A percentile compares a stretch with the other conserved stretches of the same genome.
phyloP scores from a whole-genome alignment of 2,888 invertebrate genomes.

The Xanthia togata region DNA sequence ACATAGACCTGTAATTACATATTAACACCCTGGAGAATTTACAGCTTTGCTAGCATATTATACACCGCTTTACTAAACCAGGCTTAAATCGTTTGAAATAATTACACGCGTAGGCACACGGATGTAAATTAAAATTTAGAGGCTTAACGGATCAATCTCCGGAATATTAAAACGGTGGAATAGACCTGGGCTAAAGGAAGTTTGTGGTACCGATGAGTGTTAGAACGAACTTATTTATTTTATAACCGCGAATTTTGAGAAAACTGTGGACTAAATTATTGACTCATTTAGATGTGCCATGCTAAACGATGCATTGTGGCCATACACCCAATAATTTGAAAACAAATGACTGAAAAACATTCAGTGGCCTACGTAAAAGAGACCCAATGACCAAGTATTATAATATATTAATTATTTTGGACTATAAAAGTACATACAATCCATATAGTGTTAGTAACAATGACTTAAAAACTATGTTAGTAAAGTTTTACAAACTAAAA shows the following conservation, averaged over 20 bases:
- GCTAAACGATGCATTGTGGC: not conserved
- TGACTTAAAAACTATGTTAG: too few relatives aligned
- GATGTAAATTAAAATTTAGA: constrained; percentile 69
- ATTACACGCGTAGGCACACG: constrained; percentile 61
- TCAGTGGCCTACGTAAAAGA: not conserved
- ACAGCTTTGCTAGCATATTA: constrained; percentile 39
- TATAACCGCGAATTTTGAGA: not conserved
- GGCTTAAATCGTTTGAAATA: constrained; percentile 63
- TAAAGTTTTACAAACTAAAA: too few relatives aligned
- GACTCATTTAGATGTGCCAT: not conserved
- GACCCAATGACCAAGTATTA: not conserved
- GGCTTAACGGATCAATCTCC: constrained; percentile 76
- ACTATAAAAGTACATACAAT: too few relatives aligned
- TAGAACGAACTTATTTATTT: constrained; percentile 26
- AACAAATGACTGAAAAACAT: not conserved
- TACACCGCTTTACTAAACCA: constrained; percentile 40
- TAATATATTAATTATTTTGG: too few relatives aligned
- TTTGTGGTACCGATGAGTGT: constrained; percentile 52
- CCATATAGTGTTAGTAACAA: too few relatives aligned
- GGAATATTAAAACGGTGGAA: constrained; percentile 74
- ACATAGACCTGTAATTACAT: constrained; percentile 18
- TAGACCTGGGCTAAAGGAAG: constrained; percentile 49
- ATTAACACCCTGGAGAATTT: constrained; percentile 27
- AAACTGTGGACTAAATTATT: not conserved
- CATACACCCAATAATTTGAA: not conserved